phyloP scores from a whole-genome alignment of 2,113 vertebrate genomes.

The Elephas maximus region DNA sequence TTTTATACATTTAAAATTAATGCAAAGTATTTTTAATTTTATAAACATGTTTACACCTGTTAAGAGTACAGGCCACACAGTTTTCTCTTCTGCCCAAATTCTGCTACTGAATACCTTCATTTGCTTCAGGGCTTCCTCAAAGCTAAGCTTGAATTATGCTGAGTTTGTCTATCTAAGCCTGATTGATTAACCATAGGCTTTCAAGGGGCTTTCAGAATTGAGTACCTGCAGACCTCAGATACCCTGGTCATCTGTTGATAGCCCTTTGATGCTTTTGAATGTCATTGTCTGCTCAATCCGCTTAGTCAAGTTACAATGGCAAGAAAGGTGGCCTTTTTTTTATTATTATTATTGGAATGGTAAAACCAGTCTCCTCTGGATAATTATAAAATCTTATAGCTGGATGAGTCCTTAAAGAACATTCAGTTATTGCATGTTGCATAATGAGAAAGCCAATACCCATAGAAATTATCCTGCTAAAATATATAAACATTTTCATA shows the following conservation, averaged over 20 bases:
- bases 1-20: slow-evolving; percentile 13
- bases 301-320: background rate
- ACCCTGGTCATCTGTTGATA: background rate
- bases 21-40: background rate
- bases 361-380: background rate
- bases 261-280: background rate
- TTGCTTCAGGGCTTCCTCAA: background rate
- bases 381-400: background rate
- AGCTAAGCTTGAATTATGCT: background rate
- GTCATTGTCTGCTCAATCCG: background rate
- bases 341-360: background rate
- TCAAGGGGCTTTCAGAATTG: background rate
- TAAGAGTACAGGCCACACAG: background rate
- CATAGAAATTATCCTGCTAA: background rate
- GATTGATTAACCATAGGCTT: background rate
- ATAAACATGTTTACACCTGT: background rate
- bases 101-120: background rate
- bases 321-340: background rate
- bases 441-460: background rate
- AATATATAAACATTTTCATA: background rate
- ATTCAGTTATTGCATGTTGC: background rate
- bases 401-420: background rate
- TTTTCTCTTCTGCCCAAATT: slow-evolving; percentile 14
- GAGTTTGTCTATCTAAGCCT: background rate
- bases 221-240: background rate